Evolutionary conservation across 2,888 invertebrate species (phyloP).

Genomic region (Julus scanicus): DNA sequence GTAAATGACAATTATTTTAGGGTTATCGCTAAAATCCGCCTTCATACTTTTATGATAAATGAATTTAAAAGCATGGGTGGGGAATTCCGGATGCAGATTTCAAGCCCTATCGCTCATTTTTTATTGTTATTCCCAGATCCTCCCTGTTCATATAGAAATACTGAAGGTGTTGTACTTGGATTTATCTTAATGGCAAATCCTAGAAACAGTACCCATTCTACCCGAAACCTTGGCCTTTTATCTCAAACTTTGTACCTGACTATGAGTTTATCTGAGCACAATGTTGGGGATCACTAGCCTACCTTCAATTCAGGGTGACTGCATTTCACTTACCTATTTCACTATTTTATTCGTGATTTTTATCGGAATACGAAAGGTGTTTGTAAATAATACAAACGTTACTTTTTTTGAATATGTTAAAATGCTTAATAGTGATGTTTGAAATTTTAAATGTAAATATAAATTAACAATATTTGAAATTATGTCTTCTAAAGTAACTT

Average conservation of each 20-base stretch:
- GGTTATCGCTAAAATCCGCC: not conserved
- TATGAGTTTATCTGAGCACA: not conserved
- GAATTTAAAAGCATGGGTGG: not conserved
- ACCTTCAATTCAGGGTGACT: slow-evolving; percentile 4
- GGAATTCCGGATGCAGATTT: slow-evolving; percentile 18
- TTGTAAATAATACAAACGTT: too few relatives aligned
- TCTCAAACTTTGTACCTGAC: not conserved
- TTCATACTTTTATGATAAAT: not conserved
- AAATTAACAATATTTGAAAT: too few relatives aligned
- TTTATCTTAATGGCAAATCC: not conserved
- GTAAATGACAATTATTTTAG: not conserved
- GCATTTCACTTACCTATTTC: not conserved
- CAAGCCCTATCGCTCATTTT: not conserved
- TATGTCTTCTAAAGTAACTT: too few relatives aligned
- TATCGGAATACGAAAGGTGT: not conserved
- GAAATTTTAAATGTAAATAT: too few relatives aligned
- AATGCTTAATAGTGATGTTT: too few relatives aligned
- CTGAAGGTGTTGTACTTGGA: not conserved
- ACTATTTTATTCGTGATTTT: not conserved
- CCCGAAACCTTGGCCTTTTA: slow-evolving; percentile 32
- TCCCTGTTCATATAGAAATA: not conserved
- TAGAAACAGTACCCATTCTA: not conserved
- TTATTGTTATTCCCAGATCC: slow-evolving; percentile 11
- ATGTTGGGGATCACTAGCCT: slow-evolving; percentile 40
- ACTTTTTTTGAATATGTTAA: too few relatives aligned